Evolutionary conservation across 2,797 vertebrate species (phyloP), one percentile per base, ranked within the genome.

Genomic region (Cynopterus sphinx): DNA sequence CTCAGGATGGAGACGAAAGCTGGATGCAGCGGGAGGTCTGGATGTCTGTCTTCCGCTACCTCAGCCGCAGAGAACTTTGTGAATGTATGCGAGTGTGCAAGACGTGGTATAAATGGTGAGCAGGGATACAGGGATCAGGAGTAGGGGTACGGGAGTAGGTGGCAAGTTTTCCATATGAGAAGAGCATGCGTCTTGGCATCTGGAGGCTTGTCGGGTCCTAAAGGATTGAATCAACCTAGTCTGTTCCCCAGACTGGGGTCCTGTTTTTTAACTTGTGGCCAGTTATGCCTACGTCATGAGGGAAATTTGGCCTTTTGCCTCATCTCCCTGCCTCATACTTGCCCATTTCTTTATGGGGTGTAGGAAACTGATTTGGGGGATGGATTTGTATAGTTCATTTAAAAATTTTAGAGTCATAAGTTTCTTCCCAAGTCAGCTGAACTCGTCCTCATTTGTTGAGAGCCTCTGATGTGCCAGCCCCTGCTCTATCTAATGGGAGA

Each of bases 101-200:
- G 99, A 99, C 99, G 98, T 99, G 99, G 99, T 99, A 99, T 99
- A 99, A 99, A 99, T 99, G 99, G 99, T 99, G 98, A 99, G 99
- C 98, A 92, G 8, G 95, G 97, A 96, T 86, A 8, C 28, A 39
- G 53, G 49, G 92, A 9, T 87, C 92, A 97, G 87, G 67, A 90
- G 46, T 24, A 95, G 91, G 95, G 97, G 96, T 11, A 51, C 8
- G 97, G 97, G 97, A 74, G 2, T 61, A 92, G 95, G 61, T 79
- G 83, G 75, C 75, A 94, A 86, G n/a, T 53, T 90, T 95, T 90
- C 87, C 41, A 4, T 67, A 57, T n/a, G 21, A 93, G 61, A 89
- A 67, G 28, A 73, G 89, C 87, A 74, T 92, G 78, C 9, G 53
- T 39, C 68, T 74, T 88, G 85, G 28, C 70, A 53, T 70, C 59